phyloP scores from a whole-genome alignment of 2,888 invertebrate species.

The Idaea dimidiata region DNA sequence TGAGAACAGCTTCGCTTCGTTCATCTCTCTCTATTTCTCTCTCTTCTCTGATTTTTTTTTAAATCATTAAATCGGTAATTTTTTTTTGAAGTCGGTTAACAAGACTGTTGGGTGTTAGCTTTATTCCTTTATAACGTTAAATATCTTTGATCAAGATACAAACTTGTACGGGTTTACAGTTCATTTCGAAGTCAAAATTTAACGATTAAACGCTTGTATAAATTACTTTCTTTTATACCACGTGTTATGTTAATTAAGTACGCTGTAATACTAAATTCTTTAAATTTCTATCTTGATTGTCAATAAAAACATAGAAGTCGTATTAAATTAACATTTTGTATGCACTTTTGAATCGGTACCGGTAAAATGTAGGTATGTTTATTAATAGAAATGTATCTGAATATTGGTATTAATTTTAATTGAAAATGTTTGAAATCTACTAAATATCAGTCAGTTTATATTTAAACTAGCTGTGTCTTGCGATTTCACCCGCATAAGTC shows the following conservation, averaged over 20 bases:
- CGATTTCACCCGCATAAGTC: no score
- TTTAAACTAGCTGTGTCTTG: no score
- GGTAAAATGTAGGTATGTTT: no score
- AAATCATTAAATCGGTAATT: no score
- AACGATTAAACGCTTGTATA: not conserved
- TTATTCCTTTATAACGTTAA: not conserved
- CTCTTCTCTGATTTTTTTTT: no score
- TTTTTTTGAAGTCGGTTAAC: not conserved
- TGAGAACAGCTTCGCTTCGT: no score
- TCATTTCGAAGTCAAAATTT: not conserved
- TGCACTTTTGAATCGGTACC: not conserved
- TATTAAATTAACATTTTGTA: not conserved
- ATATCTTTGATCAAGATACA: not conserved
- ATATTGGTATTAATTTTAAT: no score
- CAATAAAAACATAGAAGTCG: not conserved
- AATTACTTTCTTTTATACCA: not conserved
- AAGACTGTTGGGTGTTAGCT: not conserved
- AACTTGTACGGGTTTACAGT: not conserved
- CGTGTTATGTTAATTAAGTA: conserved; percentile 1
- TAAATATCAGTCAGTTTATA: no score
- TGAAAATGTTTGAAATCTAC: no score
- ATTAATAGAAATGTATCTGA: not conserved
- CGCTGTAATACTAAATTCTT: not conserved
- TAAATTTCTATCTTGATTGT: not conserved
- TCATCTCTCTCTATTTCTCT: no score